phyloP scores from a whole-genome alignment of 2,888 invertebrate species.

The Galerucella nymphaeae region DNA sequence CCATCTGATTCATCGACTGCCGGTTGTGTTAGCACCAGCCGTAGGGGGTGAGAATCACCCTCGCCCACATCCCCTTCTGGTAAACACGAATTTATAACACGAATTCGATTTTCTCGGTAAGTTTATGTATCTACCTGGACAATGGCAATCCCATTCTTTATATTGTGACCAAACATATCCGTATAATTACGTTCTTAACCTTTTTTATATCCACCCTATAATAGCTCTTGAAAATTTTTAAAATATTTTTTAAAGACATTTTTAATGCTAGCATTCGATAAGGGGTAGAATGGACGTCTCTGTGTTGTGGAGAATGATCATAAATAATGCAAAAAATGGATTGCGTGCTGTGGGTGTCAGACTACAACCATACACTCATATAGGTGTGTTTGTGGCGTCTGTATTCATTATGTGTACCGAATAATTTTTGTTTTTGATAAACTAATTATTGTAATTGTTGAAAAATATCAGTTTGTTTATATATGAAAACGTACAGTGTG shows the following conservation, averaged over 20 bases:
- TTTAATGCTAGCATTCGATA: too few relatives aligned
- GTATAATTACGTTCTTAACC: background rate
- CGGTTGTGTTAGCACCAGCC: slow-evolving; percentile 15
- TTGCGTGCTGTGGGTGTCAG: slow-evolving; percentile 15
- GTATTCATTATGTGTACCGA: background rate
- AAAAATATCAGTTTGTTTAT: background rate
- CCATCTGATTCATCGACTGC: slow-evolving; percentile 36
- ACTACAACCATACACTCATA: slow-evolving; percentile 9
- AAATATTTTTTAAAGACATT: too few relatives aligned
- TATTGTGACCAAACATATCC: slow-evolving; percentile 16
- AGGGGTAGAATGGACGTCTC: background rate
- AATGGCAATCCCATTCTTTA: slow-evolving; percentile 26
- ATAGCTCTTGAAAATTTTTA: too few relatives aligned
- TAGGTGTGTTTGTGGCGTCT: slow-evolving; percentile 10
- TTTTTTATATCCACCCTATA: background rate
- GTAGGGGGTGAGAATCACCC: slow-evolving; percentile 15
- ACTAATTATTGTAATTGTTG: background rate
- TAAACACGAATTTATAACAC: slow-evolving; percentile 36
- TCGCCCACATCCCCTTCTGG: slow-evolving; percentile 28
- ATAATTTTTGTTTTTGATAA: background rate
- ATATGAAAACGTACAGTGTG: too few relatives aligned
- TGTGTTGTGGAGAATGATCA: background rate
- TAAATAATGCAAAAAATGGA: background rate
- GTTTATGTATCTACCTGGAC: slow-evolving; percentile 26
- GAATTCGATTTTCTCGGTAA: slow-evolving; percentile 34